These are phyloP conservation scores for Epirrhoe alternata DNA, from an alignment of 2,888 invertebrate species.

Conservation along the genomic window DNA sequence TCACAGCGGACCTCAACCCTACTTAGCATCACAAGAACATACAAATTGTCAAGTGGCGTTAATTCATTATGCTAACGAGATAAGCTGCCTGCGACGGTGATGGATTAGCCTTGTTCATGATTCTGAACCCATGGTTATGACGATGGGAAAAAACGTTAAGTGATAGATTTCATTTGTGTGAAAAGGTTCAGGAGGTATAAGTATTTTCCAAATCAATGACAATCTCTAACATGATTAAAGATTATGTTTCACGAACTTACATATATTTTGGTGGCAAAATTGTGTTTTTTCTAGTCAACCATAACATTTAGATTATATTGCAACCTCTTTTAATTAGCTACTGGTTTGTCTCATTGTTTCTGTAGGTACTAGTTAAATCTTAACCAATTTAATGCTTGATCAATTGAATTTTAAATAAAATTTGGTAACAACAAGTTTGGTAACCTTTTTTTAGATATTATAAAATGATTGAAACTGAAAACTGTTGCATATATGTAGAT, in stretches of 20 bases:
- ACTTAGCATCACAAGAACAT: slow-evolving; percentile 21
- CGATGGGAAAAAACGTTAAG: slow-evolving; percentile 18
- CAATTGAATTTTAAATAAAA: too few species aligned
- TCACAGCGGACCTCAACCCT: slow-evolving; percentile 11
- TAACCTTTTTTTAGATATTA: too few species aligned
- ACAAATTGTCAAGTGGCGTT: slow-evolving; percentile 50
- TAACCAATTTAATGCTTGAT: too few species aligned
- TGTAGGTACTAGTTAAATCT: too few species aligned
- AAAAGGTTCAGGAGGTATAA: slow-evolving; percentile 12
- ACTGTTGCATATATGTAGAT: background rate
- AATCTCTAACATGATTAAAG: background rate
- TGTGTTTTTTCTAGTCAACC: too few species aligned
- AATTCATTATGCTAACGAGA: slow-evolving; percentile 83
- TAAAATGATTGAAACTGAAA: too few species aligned
- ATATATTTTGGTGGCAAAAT: too few species aligned
- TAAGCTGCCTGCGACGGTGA: slow-evolving; percentile 75
- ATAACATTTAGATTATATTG: too few species aligned
- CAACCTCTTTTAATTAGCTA: too few species aligned
- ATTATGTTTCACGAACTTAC: background rate
- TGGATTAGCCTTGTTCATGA: slow-evolving; percentile 60
- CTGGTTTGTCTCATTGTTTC: too few species aligned
- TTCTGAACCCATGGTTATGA: slow-evolving; percentile 26
- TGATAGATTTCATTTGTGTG: slow-evolving; percentile 10
- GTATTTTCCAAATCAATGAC: background rate
- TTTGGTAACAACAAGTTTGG: too few species aligned